A percentile compares a stretch with the other conserved stretches of the same genome.
These are phyloP conservation scores for Protodeltote pygarga DNA, from an alignment of 2,888 invertebrate species.

Conservation along the genomic window DNA sequence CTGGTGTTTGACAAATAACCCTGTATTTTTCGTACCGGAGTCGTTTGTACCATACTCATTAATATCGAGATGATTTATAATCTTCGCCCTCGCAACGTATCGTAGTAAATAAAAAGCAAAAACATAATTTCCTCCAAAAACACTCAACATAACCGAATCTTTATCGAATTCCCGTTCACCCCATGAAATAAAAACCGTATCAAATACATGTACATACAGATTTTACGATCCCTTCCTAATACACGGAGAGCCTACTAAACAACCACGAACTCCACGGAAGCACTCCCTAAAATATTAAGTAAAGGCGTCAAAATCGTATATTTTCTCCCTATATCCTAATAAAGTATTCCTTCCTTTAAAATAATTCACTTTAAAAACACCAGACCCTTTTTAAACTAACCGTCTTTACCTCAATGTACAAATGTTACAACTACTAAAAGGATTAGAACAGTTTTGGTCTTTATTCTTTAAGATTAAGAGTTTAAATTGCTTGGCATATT, in stretches of 20 bases:
- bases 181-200: constrained; percentile 43
- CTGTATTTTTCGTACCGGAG: no score
- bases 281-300: constrained; percentile 30
- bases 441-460: constrained; percentile 2
- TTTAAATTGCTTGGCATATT: constrained; percentile 4
- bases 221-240: constrained; percentile 40
- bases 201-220: constrained; percentile 32
- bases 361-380: constrained; percentile 66
- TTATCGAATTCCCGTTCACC: constrained; percentile 34
- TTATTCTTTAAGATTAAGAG: not conserved
- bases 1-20: no score
- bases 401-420: not conserved
- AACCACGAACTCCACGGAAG: constrained; percentile 16
- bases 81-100: no score
- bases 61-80: no score
- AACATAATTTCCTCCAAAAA: constrained; percentile 18
- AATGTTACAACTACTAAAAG: constrained; percentile 21
- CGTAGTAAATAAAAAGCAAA: constrained; percentile 9
- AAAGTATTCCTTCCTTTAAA: constrained; percentile 54
- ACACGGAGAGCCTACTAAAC: constrained; percentile 26
- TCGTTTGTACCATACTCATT: no score
- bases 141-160: constrained; percentile 27
- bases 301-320: constrained; percentile 37
- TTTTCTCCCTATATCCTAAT: constrained; percentile 26
- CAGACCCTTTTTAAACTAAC: constrained; percentile 59